Base-by-base conservation (phyloP, 2,888 invertebrate species). In the Coronaproctus castanopsis region DNA sequence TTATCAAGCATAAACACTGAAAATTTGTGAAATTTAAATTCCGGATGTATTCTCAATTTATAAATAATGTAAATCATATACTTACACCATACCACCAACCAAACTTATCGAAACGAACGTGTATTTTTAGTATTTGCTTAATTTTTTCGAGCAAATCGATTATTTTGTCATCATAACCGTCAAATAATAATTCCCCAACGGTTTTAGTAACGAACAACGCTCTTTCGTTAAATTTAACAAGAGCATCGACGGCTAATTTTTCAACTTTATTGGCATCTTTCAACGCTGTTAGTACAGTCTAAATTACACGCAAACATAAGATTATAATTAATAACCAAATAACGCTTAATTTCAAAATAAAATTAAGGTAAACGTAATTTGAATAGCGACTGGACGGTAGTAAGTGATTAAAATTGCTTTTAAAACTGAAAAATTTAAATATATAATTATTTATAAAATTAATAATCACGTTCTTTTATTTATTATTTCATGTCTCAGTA, bases 81-180 rank as follows among this genome's bases (percentile, higher is more conserved):
- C 80, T 78, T 70, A 87, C 87, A 58, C 72, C 73, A 68, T 81
- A 83, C 69, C 92, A 87, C 86, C 90, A 89, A 10, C 85, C 92
- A 71, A 93, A 91, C 67, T 79, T 83, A 36, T 79, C 80, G 66
- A 77, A 84, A 0, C 86, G 86, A 65, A 87, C 77, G 1, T 73
- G 64, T 14, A 78, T 62, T 3, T 65, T 51, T 10, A 65, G 65
- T 22, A 79, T 67, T 64, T 81, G 71, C 50, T 64, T 63, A 1
- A 83, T 64, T 65, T 76, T 70, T 52, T 73, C 59, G 51, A 77
- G 76, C 62, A 83, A 65, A 65, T 77, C 69, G 53, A 91, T 72
- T 10, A 89, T 67, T 0, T 76, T 73, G 69, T 92, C 91, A 0
- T 82, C 74, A 67, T 85, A 90, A 1, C 92, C 92, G 62, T 86